Conservation (phyloP, 2,113 vertebrate genomes). For the Limnothrissa miodon region DNA sequence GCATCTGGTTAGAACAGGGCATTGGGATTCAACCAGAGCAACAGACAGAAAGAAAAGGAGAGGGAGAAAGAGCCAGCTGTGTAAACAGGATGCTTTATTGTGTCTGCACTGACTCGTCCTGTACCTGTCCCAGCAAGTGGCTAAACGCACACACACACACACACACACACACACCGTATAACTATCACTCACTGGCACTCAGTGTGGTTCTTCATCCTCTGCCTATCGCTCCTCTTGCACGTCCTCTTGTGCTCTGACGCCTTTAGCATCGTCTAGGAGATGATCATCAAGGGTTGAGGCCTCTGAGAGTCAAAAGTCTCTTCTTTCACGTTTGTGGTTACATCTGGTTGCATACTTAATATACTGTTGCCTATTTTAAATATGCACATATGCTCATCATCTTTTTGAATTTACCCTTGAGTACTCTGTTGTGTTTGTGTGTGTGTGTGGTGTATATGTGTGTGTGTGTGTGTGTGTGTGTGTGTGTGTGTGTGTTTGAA, state of each 20-base stretch:
- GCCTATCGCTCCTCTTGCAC: not conserved
- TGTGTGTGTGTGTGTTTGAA: not conserved
- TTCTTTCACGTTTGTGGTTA: not conserved
- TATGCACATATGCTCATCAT: not conserved
- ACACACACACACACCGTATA: not conserved
- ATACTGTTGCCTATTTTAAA: not conserved
- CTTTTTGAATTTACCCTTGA: not conserved
- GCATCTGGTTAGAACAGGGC: conserved; percentile 31
- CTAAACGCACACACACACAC: not conserved
- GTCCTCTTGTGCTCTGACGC: not conserved
- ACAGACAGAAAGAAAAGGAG: conserved; percentile 28
- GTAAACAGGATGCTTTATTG: conserved; percentile 38
- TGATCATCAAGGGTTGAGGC: not conserved
- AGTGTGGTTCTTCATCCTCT: not conserved
- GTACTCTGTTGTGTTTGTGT: not conserved
- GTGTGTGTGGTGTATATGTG: not conserved
- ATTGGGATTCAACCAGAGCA: not conserved
- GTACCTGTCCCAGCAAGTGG: conserved; percentile 36
- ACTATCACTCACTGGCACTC: not conserved
- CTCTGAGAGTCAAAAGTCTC: not conserved
- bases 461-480: not conserved
- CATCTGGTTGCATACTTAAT: not conserved
- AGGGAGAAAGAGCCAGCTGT: conserved; percentile 14
- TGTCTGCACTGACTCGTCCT: conserved; percentile 14
- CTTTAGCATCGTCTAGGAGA: not conserved